Conservation (phyloP, 2,113 vertebrate genomes). For the Zosterops lateralis region DNA sequence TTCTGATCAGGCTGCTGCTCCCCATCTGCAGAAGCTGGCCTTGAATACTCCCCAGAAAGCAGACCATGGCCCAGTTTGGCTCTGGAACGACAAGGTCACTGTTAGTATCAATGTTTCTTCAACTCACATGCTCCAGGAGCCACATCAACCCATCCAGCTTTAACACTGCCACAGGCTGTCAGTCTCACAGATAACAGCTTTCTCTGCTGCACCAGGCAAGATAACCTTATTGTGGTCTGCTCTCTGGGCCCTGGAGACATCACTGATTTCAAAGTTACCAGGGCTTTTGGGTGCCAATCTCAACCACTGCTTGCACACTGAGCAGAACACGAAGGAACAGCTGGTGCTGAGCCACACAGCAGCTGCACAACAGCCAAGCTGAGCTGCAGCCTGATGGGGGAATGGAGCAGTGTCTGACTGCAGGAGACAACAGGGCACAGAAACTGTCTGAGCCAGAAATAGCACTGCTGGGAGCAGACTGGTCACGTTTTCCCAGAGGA, state of each 20-base stretch:
- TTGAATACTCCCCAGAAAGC: conserved; percentile 95
- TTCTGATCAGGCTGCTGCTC: conserved; percentile 87
- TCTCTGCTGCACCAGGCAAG: neutral
- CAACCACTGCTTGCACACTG: neutral
- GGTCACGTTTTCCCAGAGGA: neutral
- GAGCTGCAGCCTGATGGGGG: neutral
- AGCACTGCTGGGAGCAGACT: neutral
- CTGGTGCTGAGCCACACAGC: neutral
- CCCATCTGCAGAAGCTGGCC: conserved; percentile 81
- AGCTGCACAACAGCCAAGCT: neutral
- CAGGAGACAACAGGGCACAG: neutral
- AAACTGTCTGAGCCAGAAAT: conserved; percentile 2
- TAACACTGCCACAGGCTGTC: neutral
- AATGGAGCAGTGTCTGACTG: neutral
- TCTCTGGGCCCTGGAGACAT: neutral
- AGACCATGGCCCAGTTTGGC: conserved; percentile 94
- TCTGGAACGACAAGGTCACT: conserved; percentile 67
- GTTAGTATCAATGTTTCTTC: neutral
- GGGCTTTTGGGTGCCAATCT: neutral
- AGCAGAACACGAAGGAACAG: neutral
- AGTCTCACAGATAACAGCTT: neutral
- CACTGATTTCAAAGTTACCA: neutral
- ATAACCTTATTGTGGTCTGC: neutral
- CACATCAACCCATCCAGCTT: neutral
- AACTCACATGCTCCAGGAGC: neutral